These are phyloP conservation scores for Acropora tenuis DNA, from an alignment of 64 coral and sea anemone genomes.

Conservation along the genomic window DNA sequence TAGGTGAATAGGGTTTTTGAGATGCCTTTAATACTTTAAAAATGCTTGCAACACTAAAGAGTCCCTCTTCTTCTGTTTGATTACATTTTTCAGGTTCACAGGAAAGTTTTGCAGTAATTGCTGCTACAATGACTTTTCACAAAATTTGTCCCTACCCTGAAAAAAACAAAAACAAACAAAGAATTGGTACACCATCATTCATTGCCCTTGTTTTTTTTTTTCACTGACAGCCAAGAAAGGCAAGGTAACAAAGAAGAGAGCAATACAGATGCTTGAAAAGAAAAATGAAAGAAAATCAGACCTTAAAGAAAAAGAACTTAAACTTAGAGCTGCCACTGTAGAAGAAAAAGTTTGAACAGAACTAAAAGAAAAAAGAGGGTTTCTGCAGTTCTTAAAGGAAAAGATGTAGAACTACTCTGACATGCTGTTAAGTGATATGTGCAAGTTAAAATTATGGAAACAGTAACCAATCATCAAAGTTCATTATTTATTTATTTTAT, in stretches of 20 bases:
- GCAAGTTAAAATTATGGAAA: conserved; percentile 31
- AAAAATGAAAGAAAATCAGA: not conserved
- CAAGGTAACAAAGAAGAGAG: not conserved
- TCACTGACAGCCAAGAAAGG: not conserved
- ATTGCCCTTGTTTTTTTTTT: too few relatives aligned
- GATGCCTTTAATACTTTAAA: too few relatives aligned
- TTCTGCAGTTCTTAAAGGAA: not conserved
- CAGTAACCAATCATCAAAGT: not conserved
- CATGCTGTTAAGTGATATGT: not conserved
- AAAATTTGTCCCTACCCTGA: not conserved
- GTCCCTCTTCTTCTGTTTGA: not conserved
- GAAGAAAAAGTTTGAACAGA: not conserved
- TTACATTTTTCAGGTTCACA: conserved; percentile 1
- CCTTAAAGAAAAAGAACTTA: not conserved
- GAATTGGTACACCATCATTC: not conserved
- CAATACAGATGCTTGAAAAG: conserved; percentile 4
- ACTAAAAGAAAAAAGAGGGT: conserved; percentile 22
- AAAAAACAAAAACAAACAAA: not conserved
- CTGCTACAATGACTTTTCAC: not conserved
- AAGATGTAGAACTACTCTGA: too few relatives aligned
- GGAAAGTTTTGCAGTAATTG: not conserved
- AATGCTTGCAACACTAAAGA: too few relatives aligned
- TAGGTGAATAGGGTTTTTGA: too few relatives aligned
- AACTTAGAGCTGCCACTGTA: conserved; percentile 8
- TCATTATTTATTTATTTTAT: conserved; percentile 10